Conservation (phyloP, 2,797 vertebrate species). For the Gobionotothen gibberifrons region DNA sequence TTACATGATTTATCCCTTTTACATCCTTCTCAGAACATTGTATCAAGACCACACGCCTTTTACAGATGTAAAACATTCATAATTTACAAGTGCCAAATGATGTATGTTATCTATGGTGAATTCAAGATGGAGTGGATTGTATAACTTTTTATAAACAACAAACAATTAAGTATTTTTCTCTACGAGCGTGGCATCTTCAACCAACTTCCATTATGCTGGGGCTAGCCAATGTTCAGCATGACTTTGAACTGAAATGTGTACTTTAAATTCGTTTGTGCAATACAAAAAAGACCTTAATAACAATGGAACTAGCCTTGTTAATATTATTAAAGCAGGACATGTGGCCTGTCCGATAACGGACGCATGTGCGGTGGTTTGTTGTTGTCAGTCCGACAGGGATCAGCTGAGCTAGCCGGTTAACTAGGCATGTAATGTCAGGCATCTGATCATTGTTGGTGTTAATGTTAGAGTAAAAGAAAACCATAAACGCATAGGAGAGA, state of each 20-base stretch:
- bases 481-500: not conserved
- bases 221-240: not conserved
- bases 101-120: not conserved
- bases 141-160: not conserved
- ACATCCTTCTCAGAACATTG: not conserved
- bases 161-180: not conserved
- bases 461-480: not conserved
- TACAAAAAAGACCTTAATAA: not conserved
- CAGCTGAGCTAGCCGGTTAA: conserved; percentile 62
- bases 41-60: too few relatives aligned
- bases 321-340: too few relatives aligned
- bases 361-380: conserved; percentile 24
- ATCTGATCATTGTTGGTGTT: not conserved
- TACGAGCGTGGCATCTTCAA: not conserved
- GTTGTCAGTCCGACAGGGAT: conserved; percentile 57
- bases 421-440: conserved; percentile 39
- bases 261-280: not conserved
- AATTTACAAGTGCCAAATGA: accelerated
- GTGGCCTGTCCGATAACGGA: conserved; percentile 64
- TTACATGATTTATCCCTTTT: too few relatives aligned
- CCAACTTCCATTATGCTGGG: too few relatives aligned
- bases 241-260: not conserved
- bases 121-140: accelerated
- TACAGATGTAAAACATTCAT: not conserved
- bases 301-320: not conserved